Evolutionary conservation across 2,797 vertebrate genomes (phyloP).

Genomic region (Sebastolobus altivelis): DNA sequence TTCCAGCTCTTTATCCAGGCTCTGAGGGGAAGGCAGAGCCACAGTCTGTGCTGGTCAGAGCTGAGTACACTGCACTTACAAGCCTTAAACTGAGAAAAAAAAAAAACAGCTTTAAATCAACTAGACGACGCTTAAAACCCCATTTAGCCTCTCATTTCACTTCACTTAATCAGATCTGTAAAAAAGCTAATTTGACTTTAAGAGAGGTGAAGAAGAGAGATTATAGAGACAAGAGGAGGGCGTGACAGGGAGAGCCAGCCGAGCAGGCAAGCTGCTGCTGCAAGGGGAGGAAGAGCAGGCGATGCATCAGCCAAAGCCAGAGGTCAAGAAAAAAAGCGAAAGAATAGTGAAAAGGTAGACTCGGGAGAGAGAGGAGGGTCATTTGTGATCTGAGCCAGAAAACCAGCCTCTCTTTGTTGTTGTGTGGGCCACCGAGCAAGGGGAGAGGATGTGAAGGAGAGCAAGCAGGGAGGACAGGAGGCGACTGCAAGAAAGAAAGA

Average conservation of each 20-base stretch:
- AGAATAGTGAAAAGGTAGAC: constrained; percentile 92
- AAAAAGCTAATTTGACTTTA: constrained; percentile 35
- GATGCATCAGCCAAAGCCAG: constrained; percentile 88
- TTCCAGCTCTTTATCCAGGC: constrained; percentile 64
- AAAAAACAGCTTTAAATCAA: constrained; percentile 16
- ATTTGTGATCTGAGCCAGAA: constrained; percentile 62
- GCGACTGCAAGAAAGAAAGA: constrained; percentile 57
- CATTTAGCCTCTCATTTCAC: constrained; percentile 20
- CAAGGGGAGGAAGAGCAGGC: constrained; percentile 83
- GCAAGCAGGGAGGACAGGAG: constrained; percentile 57
- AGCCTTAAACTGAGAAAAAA: constrained; percentile 10
- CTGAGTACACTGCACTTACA: rapidly evolving
- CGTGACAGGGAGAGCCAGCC: constrained; percentile 71
- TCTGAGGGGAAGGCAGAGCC: constrained; percentile 14
- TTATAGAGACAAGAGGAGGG: constrained; percentile 64
- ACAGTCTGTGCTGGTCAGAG: constrained; percentile 37
- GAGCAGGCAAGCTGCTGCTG: constrained; percentile 87
- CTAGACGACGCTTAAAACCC: constrained; percentile 1
- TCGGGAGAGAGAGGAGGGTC: constrained; percentile 35
- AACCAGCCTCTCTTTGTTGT: constrained; percentile 71
- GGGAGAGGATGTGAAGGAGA: constrained; percentile 77
- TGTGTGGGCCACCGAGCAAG: constrained; percentile 51
- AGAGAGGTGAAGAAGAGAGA: constrained; percentile 41
- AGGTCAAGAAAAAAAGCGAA: constrained; percentile 90
- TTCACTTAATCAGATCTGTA: constrained; percentile 47